These are phyloP conservation scores for Patella ulyssiponensis DNA, from an alignment of 2,888 invertebrate species.

Conservation along the genomic window DNA sequence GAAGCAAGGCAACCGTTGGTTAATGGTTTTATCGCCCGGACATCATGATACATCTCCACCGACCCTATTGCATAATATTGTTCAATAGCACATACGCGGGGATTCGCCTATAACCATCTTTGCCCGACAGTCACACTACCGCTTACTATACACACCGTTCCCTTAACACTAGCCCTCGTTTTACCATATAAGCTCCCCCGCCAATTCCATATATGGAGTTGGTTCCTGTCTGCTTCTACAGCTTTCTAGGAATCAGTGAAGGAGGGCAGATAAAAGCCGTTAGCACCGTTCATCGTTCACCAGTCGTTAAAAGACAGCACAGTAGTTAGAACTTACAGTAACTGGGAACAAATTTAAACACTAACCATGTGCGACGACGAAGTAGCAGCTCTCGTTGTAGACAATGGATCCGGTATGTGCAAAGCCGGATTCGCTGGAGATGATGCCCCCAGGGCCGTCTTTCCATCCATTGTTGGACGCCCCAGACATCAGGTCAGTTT, in stretches of 20 bases:
- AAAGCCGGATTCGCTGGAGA: conserved; percentile 37
- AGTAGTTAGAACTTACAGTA: conserved; percentile 6
- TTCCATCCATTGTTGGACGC: conserved; percentile 33
- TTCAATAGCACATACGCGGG: no score
- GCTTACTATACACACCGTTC: no score
- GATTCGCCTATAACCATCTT: no score
- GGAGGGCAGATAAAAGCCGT: conserved; percentile 12
- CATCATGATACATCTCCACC: no score
- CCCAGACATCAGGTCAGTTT: conserved; percentile 33
- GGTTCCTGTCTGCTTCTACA: neutral
- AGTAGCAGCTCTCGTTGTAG: conserved; percentile 13
- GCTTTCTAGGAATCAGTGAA: conserved; percentile 11
- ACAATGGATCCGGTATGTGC: conserved; percentile 20
- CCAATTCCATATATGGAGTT: conserved; percentile 5
- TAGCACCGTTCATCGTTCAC: conserved; percentile 5
- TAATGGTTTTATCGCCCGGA: no score
- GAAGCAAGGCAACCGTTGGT: no score
- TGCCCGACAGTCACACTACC: no score
- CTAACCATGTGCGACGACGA: conserved; percentile 6
- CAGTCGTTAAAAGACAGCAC: conserved; percentile 11
- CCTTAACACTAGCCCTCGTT: no score
- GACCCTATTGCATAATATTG: no score
- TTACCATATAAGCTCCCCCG: neutral
- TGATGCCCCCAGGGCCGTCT: conserved; percentile 32
- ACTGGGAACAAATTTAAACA: neutral